Evolutionary conservation across 2,888 invertebrate species (phyloP).

Genomic region (Noctua janthe): DNA sequence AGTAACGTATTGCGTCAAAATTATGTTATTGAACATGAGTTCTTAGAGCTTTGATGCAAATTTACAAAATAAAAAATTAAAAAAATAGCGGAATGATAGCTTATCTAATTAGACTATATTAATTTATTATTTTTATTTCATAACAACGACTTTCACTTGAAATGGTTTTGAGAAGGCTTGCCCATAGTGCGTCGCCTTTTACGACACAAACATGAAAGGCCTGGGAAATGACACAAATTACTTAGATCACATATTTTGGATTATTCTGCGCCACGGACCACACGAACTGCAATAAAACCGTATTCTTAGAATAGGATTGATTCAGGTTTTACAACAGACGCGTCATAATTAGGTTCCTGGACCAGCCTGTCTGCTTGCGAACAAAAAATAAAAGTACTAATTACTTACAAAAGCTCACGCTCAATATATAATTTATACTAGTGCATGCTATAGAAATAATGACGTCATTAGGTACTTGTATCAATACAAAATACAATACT

Average conservation of each 20-base stretch:
- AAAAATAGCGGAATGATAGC: no score
- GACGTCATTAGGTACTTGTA: constrained; percentile 57
- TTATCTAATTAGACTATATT: no score
- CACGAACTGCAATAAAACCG: constrained; percentile 30
- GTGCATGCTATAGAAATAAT: constrained; percentile 52
- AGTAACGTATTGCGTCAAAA: no score
- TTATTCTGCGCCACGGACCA: constrained; percentile 25
- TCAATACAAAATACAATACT: constrained; percentile 55
- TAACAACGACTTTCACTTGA: no score
- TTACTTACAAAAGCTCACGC: constrained; percentile 42
- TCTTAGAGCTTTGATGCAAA: no score
- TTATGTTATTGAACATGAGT: no score
- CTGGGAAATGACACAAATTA: constrained; percentile 7
- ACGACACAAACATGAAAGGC: constrained; percentile 21
- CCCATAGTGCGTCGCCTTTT: constrained; percentile 3
- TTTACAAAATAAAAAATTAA: no score
- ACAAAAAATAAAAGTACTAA: constrained; percentile 43
- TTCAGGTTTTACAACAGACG: constrained; percentile 26
- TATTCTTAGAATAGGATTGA: constrained; percentile 35
- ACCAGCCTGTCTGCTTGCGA: background rate
- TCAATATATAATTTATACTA: constrained; percentile 31
- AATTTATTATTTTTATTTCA: no score
- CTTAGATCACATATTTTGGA: constrained; percentile 15
- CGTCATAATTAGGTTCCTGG: constrained; percentile 32
- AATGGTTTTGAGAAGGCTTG: no score